phyloP scores from a whole-genome alignment of 2,797 vertebrate genomes.

The Nannoperca australis region DNA sequence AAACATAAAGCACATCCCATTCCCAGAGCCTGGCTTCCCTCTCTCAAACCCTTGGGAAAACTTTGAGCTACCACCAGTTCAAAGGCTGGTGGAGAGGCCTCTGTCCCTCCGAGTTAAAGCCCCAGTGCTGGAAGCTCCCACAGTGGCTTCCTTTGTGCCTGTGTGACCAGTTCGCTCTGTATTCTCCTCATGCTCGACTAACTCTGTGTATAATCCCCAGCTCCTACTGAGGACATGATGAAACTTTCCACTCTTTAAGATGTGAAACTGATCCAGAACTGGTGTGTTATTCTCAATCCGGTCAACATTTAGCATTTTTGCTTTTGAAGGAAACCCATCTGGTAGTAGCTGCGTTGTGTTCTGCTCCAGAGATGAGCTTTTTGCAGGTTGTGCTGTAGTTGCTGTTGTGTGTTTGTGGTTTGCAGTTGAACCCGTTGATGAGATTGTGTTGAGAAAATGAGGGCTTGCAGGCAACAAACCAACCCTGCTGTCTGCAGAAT shows the following conservation, averaged over 20 bases:
- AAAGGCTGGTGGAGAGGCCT: conserved; percentile 74
- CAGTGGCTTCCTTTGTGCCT: conserved; percentile 80
- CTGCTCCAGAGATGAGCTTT: background rate
- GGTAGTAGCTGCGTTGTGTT: background rate
- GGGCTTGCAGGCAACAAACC: background rate
- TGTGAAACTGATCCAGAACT: conserved; percentile 7
- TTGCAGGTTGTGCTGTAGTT: background rate
- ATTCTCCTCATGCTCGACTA: conserved; percentile 71
- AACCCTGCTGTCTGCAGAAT: background rate
- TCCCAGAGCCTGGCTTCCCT: conserved; percentile 60
- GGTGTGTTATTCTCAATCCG: background rate
- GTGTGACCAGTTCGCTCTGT: conserved; percentile 71
- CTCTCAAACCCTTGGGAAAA: conserved; percentile 74
- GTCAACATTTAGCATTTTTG: conserved; percentile 7
- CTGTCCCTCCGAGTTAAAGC: conserved; percentile 66
- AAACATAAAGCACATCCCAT: conserved; percentile 48
- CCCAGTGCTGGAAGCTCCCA: conserved; percentile 74
- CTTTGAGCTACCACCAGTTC: conserved; percentile 69
- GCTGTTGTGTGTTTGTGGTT: background rate
- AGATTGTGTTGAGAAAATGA: conserved; percentile 13
- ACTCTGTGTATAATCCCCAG: conserved; percentile 49
- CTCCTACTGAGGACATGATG: conserved; percentile 36
- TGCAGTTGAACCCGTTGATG: background rate
- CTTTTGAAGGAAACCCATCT: conserved; percentile 7
- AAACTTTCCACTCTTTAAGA: conserved; percentile 34